Base-by-base conservation (phyloP, 2,888 invertebrate genomes). In the Mactromeris polynyma region DNA sequence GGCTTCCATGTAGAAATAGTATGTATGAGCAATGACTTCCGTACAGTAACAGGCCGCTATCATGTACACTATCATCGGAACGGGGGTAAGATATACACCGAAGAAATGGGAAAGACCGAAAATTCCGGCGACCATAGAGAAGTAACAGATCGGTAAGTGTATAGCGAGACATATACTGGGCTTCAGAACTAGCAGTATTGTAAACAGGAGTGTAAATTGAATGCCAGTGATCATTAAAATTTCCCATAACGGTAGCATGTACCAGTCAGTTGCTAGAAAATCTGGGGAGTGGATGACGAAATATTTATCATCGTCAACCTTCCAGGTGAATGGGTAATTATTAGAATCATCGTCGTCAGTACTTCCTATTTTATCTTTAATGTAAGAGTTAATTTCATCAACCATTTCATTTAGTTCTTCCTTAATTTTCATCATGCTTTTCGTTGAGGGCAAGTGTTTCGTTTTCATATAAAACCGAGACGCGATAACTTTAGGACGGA, bases 391-490 rank as follows among this genome's bases (percentile, higher is more conserved):
- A 1, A 81, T 81, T 19, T 87, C 81, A 40, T 89, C 81, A 40
- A 87, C 87, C 40, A 87, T 33, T 9, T 86, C 64, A 26, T 84
- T 19, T 21, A 89, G 78, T 11, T 81, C 58, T 69, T 81, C 40
- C 33, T 86, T 90, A 9, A 86, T 83, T 42, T 36, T 21, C 26
- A 90, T 88, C 86, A 86, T 86, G 36, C 69, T 81, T 54, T 84
- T 83, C 31, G 88, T 86, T 9, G 90, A 82, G 11, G 81, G 51
- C 7, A 84, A 38, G 46, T 84, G 40, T 19, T 81, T 77, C 4
- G 90, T 81, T 33, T 83, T 81, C 54, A 88, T 83, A n/a, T 88
- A 90, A 38, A 90, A 90, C 19, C 90, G 69, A 14, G 88, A 90
- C 0, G 84, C 86, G n/a, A 69, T 58, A 0, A 90, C 64, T 17